Evolutionary conservation across 2,888 invertebrate genomes (phyloP).

Genomic region (Xestia xanthographa): DNA sequence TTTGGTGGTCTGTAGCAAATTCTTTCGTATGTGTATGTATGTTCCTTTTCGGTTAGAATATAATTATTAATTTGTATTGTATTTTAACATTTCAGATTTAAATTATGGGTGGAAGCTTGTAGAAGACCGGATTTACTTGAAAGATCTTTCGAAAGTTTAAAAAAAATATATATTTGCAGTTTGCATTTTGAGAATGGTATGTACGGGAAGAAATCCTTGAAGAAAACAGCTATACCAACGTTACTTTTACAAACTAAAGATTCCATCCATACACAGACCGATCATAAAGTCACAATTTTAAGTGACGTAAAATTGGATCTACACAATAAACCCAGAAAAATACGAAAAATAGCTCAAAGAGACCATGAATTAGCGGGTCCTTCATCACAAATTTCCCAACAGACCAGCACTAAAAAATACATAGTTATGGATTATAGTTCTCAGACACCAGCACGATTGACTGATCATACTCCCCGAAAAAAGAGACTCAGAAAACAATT

Average conservation of each 20-base stretch:
- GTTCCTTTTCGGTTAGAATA: too few relatives aligned
- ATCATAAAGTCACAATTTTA: constrained; percentile 11
- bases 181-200: too few relatives aligned
- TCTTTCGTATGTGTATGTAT: too few relatives aligned
- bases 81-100: too few relatives aligned
- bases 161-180: too few relatives aligned
- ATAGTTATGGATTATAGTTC: constrained; percentile 15
- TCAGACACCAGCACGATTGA: constrained; percentile 32
- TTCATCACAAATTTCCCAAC: constrained; percentile 9
- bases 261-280: constrained; percentile 14
- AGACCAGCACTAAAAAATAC: constrained; percentile 6
- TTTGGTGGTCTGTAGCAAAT: too few relatives aligned
- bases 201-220: background rate
- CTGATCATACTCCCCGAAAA: constrained; percentile 32
- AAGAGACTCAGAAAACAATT: constrained; percentile 16
- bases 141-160: too few relatives aligned
- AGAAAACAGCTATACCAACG: constrained; percentile 56
- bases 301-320: constrained; percentile 9
- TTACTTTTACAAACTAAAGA: constrained; percentile 32
- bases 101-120: too few relatives aligned
- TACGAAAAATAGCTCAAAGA: constrained; percentile 1
- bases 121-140: too few relatives aligned
- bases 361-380: constrained; percentile 13
- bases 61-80: too few relatives aligned
- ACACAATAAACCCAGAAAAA: constrained; percentile 3